phyloP scores from a whole-genome alignment of 2,797 vertebrate species.

The Pitangus sulphuratus region DNA sequence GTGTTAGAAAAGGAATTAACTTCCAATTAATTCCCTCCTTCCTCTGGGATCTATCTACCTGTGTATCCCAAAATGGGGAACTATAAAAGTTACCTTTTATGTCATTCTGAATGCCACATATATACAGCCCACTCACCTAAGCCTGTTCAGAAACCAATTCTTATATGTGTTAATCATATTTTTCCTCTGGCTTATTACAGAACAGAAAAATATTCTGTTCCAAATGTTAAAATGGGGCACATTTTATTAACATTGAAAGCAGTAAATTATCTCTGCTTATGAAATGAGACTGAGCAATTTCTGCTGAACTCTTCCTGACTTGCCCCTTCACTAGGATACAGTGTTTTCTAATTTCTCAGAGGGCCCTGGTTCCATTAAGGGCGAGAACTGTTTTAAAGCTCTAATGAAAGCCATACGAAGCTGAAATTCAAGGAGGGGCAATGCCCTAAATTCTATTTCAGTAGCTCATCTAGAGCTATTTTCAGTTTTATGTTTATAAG shows the following conservation, averaged over 20 bases:
- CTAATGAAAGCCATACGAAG: conserved; percentile 50
- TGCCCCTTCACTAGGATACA: conserved; percentile 51
- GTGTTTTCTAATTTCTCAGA: conserved; percentile 67
- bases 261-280: conserved; percentile 72
- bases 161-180: conserved; percentile 53
- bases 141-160: conserved; percentile 43
- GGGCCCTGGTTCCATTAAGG: conserved; percentile 70
- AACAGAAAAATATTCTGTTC: conserved; percentile 36
- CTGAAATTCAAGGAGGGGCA: conserved; percentile 55
- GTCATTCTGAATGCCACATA: neutral
- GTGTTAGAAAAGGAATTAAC: conserved; percentile 70
- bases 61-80: conserved; percentile 45
- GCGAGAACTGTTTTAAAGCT: conserved; percentile 63
- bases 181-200: conserved; percentile 50
- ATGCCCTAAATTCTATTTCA: conserved; percentile 63
- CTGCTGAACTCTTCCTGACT: conserved; percentile 64
- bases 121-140: neutral
- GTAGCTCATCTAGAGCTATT: conserved; percentile 59
- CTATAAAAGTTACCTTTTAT: conserved; percentile 30
- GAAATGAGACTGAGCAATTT: conserved; percentile 66
- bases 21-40: conserved; percentile 56
- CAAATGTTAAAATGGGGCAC: conserved; percentile 60
- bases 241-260: conserved; percentile 68
- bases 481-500: conserved; percentile 73
- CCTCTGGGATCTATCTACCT: conserved; percentile 71